Evolutionary conservation across 37 sponge, comb jelly and placozoan species (phyloP), one percentile per base, ranked within the genome.

Genomic region (Oopsacas minuta): DNA sequence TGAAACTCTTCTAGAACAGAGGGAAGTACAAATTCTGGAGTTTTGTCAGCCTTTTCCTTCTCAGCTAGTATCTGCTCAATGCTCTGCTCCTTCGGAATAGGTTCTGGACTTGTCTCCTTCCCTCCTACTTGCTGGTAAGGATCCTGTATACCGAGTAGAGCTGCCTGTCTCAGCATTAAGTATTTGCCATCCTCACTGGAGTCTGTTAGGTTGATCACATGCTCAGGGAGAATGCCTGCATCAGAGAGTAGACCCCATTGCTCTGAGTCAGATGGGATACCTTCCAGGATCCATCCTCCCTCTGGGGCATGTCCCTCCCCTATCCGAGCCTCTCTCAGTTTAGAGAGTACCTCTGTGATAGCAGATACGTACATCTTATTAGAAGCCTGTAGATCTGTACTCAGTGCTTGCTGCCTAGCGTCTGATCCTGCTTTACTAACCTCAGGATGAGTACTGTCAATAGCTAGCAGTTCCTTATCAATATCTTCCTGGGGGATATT

Each of bases 231-330:
- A 23, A 93, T 82, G 10, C 89, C 46, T 12, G 84, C 75, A 0
- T 97, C 95, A 83, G 93, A 81, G 88, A 97, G 91, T 15, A 94
- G 82, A 30, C 84, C 85, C 99, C 99, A 97, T 52, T 97, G 91
- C 10, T 97, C 99, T 61, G 89, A 87, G 46, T 89, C 92, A 46
- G 42, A 52, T 25, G 99, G 99, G 83, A 97, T 93, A 23, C 92
- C 92, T 88, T 97, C 99, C 52, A 97, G 87, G 39, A 97, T 84
- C 99, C 99, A 97, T 1, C 99, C 94, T 46, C 99, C 99, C 89
- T 86, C 88, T 35, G 92, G 36, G 46, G 81, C 38, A 25, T 75
- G 39, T 36, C 82, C 90, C 86, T 87, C 85, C 42, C 82, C 89
- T 82, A 81, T 37, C 83, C 91, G 88, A 3, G 90, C 88, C n/a